These are phyloP conservation scores for Mamestra configurata DNA, from an alignment of 1,140 invertebrate species.

Conservation along the genomic window DNA sequence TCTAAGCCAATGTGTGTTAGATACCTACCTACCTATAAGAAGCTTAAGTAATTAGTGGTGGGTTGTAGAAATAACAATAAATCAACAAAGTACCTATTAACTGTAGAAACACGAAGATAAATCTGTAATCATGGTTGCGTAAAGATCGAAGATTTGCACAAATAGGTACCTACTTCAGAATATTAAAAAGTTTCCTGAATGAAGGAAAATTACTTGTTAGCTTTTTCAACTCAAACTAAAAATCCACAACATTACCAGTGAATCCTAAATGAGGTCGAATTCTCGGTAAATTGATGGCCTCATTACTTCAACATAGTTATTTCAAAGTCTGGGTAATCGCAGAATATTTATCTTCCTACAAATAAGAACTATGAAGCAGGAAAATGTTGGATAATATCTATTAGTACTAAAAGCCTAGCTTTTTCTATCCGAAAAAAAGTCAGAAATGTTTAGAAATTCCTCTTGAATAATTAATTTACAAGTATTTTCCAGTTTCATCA, in stretches of 20 bases:
- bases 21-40: too few species aligned
- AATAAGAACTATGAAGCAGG: not conserved
- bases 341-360: not conserved
- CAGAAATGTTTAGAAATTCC: too few species aligned
- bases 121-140: not conserved
- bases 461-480: not conserved
- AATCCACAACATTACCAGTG: not conserved
- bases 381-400: not conserved
- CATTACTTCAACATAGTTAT: not conserved
- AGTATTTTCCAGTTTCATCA: too few species aligned
- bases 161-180: not conserved
- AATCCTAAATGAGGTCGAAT: constrained; percentile 30
- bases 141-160: not conserved
- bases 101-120: too few species aligned
- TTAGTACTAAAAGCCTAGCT: not conserved
- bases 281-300: not conserved
- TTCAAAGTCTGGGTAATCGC: not conserved
- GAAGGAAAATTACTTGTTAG: constrained; percentile 35
- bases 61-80: too few species aligned
- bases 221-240: constrained; percentile 26
- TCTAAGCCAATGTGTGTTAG: too few species aligned
- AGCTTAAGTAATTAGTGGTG: too few species aligned
- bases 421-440: too few species aligned
- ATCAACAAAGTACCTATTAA: too few species aligned
- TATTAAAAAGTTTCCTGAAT: constrained; percentile 38